Base-by-base conservation (phyloP, 2,888 invertebrate species). In the Temnothorax unifasciatus region DNA sequence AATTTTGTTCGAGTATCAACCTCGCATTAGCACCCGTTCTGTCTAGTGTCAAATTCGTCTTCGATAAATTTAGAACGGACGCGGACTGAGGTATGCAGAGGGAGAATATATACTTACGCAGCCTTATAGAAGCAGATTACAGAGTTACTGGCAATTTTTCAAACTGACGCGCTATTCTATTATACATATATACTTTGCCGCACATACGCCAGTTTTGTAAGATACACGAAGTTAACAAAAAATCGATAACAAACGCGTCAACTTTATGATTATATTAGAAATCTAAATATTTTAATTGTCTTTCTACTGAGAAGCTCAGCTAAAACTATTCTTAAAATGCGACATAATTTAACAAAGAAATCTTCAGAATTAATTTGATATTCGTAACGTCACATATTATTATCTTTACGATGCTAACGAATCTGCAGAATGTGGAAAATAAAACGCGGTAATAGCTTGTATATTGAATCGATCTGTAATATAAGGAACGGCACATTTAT, bases 21-120 rank as follows among this genome's bases (percentile, higher is more conserved):
- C 91, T 91, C 90, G 89, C 88, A 90, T 90, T 90, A 91, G 90
- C 89, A 88, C 89, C 87, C 90, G 89, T 90, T 88, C 89, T 89
- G 91, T 92, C 91, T 92, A 92, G 93, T 93, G 92, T 94, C 93
- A 94, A 93, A 93, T 94, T 93, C 92, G 92, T 92, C 92, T 92
- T 88, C 89, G 93, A 92, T 92, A 92, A 93, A 93, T 93, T 93
- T 94, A 94, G 93, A 92, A 90, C 92, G 90, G 91, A 90, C 91
- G 88, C 85, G 84, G 88, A 47, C 87, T 85, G 63, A 86, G 85
- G 89, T 89, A 92, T 91, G 89, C 87, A 86, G 84, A 85, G 86
- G 87, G 88, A 85, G 83, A 83, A 85, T 83, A 77, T 83, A 77
- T 54, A 54, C 34, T 34, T 34, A 34, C 76, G 47, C 21, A 69